These are phyloP conservation scores for Chrosomus eos DNA, from an alignment of 2,797 vertebrate genomes.

Conservation along the genomic window DNA sequence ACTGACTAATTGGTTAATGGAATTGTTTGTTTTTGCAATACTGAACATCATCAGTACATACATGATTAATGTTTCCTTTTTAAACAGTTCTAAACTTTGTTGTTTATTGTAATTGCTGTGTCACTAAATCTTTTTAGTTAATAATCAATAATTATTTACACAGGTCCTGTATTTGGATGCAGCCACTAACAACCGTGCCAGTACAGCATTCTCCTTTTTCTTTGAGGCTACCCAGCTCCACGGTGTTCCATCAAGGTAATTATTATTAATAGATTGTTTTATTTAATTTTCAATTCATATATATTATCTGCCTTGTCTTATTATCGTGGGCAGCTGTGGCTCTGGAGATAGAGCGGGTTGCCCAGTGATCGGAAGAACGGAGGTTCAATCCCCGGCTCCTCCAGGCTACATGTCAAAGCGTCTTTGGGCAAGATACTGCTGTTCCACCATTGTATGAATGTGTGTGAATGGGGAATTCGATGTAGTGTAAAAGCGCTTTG, in stretches of 20 bases:
- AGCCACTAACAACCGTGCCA: not conserved
- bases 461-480: too few relatives aligned
- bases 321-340: too few relatives aligned
- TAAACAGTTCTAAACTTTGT: not conserved
- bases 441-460: not conserved
- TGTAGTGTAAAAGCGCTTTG: too few relatives aligned
- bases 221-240: not conserved
- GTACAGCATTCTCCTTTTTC: slow-evolving; percentile 10
- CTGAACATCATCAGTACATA: too few relatives aligned
- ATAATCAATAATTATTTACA: not conserved
- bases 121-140: not conserved
- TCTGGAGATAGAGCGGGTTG: not conserved
- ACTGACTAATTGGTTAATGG: too few relatives aligned
- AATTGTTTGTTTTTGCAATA: too few relatives aligned
- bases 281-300: too few relatives aligned
- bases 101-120: not conserved
- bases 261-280: not conserved
- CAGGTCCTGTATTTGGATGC: not conserved
- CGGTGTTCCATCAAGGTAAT: slow-evolving; percentile 12
- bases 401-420: not conserved
- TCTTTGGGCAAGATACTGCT: not conserved
- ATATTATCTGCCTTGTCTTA: too few relatives aligned
- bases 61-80: slow-evolving; percentile 1
- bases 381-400: not conserved
- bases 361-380: not conserved